phyloP scores from a whole-genome alignment of 2,113 vertebrate species.

The Carettochelys insculpta region DNA sequence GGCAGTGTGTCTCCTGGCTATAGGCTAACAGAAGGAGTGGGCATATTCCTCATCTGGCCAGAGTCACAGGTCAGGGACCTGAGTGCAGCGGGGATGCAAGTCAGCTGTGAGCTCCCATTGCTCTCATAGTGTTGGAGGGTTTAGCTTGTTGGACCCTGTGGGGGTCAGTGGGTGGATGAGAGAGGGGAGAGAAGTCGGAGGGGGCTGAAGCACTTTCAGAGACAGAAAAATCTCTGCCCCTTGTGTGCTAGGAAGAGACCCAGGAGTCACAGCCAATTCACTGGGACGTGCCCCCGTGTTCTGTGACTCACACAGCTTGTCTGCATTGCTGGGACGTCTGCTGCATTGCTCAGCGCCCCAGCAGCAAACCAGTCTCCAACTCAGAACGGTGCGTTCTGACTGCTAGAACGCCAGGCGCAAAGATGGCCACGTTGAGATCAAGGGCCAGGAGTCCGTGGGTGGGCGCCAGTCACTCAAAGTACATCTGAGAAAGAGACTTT shows the following conservation, averaged over 20 bases:
- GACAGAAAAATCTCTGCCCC: accelerated
- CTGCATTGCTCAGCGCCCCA: background rate
- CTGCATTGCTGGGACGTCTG: background rate
- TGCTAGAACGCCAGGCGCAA: background rate
- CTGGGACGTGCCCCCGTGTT: accelerated
- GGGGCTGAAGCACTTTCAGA: background rate
- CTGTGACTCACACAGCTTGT: background rate
- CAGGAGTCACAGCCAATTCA: background rate
- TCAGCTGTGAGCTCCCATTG: accelerated
- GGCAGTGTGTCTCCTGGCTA: slow-evolving; percentile 48
- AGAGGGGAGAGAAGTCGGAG: background rate
- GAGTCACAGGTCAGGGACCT: background rate
- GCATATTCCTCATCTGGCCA: slow-evolving; percentile 29
- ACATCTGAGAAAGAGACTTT: background rate
- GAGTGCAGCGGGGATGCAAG: background rate
- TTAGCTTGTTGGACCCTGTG: background rate
- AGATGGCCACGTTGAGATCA: background rate
- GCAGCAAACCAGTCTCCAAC: background rate
- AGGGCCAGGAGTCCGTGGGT: background rate
- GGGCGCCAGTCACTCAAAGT: background rate
- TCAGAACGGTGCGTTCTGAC: background rate
- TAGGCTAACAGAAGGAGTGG: slow-evolving; percentile 56
- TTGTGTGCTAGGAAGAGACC: background rate
- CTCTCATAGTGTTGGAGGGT: background rate
- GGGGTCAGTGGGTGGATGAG: background rate